Evolutionary conservation across 2,888 invertebrate genomes (phyloP).

Genomic region (Polymixis flavicincta): DNA sequence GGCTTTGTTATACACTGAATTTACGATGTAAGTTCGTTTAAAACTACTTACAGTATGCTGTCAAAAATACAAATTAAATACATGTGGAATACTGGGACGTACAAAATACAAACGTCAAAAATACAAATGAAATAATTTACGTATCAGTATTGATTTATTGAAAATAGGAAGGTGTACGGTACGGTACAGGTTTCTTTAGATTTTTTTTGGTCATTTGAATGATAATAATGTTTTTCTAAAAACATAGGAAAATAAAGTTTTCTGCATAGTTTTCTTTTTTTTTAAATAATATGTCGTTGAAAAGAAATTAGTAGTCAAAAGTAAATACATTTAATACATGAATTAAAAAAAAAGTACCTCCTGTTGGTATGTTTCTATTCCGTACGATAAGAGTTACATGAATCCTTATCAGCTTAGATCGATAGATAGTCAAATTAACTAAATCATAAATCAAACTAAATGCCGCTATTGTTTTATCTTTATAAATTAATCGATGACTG

Average conservation of each 20-base stretch:
- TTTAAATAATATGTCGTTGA: not conserved
- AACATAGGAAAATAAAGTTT: not conserved
- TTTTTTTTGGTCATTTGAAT: not conserved
- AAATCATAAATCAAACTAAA: conserved; percentile 54
- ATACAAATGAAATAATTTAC: not conserved
- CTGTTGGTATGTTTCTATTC: not conserved
- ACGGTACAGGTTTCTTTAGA: not conserved
- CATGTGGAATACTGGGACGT: not conserved
- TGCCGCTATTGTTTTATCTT: conserved; percentile 61
- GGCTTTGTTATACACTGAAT: not conserved
- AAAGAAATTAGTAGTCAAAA: not conserved
- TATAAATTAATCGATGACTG: conserved; percentile 50
- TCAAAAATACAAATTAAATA: not conserved
- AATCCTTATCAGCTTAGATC: conserved; percentile 64
- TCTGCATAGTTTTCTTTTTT: not conserved
- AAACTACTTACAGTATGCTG: conserved; percentile 11
- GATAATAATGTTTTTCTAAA: not conserved
- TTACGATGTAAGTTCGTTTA: not conserved
- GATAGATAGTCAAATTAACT: conserved; percentile 60
- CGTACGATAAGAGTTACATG: conserved; percentile 41
- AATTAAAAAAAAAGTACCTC: not conserved
- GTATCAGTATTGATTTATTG: not conserved
- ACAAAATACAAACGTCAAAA: not conserved
- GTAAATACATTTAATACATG: not conserved
- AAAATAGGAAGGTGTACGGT: not conserved